Evolutionary conservation across 1,140 invertebrate genomes (phyloP).

Genomic region (Drosophila bipectinata): DNA sequence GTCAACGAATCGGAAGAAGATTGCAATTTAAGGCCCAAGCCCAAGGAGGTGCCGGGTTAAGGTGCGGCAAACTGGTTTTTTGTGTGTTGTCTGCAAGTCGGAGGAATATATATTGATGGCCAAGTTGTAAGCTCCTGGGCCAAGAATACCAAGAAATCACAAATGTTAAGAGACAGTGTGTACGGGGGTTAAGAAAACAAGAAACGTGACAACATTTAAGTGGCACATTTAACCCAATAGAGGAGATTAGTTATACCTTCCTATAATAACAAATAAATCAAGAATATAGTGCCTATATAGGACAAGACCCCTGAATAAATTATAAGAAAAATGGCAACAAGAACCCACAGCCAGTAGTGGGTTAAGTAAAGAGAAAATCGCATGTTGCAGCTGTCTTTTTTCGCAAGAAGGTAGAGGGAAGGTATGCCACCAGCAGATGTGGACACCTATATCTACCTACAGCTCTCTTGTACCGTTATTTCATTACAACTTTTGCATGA

Average conservation of each 20-base stretch:
- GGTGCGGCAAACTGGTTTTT: slow-evolving; percentile 68
- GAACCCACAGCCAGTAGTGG: not conserved
- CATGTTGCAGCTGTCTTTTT: slow-evolving; percentile 37
- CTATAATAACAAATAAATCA: not conserved
- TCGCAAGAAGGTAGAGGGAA: not conserved
- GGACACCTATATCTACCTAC: slow-evolving; percentile 30
- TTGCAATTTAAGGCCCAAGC: slow-evolving; percentile 68
- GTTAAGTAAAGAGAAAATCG: slow-evolving; percentile 33
- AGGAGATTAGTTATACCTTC: no score
- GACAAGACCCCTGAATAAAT: slow-evolving; percentile 14
- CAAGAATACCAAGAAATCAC: slow-evolving; percentile 30
- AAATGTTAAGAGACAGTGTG: slow-evolving; percentile 25
- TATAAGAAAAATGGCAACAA: slow-evolving; percentile 2
- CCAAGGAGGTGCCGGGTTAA: slow-evolving; percentile 21
- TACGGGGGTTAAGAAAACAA: not conserved
- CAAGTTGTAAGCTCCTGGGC: slow-evolving; percentile 52
- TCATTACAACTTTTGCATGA: slow-evolving; percentile 79
- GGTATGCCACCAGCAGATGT: slow-evolving; percentile 11
- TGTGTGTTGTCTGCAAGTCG: slow-evolving; percentile 46
- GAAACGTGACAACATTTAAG: slow-evolving; percentile 42
- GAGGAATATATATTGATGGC: slow-evolving; percentile 60
- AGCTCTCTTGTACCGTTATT: slow-evolving; percentile 64
- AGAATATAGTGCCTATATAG: not conserved
- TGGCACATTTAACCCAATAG: slow-evolving; percentile 36
- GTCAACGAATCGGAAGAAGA: slow-evolving; percentile 79